Base-by-base conservation (phyloP, 2,113 vertebrate genomes). In the Cyphomyrus plagiostoma region DNA sequence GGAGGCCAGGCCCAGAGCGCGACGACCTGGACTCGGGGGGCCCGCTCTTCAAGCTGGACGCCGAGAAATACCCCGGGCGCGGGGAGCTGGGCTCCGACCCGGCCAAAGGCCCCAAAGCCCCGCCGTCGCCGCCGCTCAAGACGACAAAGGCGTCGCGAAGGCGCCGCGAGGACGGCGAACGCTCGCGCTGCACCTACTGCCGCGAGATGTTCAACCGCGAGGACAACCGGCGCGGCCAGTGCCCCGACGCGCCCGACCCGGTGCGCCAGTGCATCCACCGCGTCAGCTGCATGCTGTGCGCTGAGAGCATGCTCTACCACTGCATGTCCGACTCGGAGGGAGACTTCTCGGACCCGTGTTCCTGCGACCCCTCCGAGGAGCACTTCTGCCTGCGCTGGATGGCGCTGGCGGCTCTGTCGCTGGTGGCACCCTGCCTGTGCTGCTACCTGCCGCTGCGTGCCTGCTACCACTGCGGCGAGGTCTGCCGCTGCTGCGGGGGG, bases 281-380 rank as follows among this genome's bases (percentile, higher is more conserved):
- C 96, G 97, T 99, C 95, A 99, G 98, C 95, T 99, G 98, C 96
- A 99, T 99, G 98, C 97, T 99, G 93, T 99, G 98, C 1, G 98
- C 98, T 11, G 98, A 99, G 97, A 99, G 98, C 96, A 99, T 99
- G 98, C 96, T 99, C 58, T 99, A 99, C 95, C 98, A 99, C 96
- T 99, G 98, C 96, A 99, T 99, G 98, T 99, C 98, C 89, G 98
- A 99, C 96, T 99, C 98, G 0, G 98, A 99, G 95, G 98, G 98
- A 85, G 98, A 99, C 93, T 99, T 98, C 93, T 99, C 98, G 82
- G 98, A 99, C 95, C 98, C 98, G n/a, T 99, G 98, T 95, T 99
- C 98, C 0, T 99, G 98, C 92, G 98, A 99, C 97, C 97, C 98
- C 89, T 97, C 97, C 3, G 98, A 99, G 92, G 98, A 99, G 96